phyloP scores from a whole-genome alignment of 2,797 vertebrate genomes.

The Darevskia nairensis region DNA sequence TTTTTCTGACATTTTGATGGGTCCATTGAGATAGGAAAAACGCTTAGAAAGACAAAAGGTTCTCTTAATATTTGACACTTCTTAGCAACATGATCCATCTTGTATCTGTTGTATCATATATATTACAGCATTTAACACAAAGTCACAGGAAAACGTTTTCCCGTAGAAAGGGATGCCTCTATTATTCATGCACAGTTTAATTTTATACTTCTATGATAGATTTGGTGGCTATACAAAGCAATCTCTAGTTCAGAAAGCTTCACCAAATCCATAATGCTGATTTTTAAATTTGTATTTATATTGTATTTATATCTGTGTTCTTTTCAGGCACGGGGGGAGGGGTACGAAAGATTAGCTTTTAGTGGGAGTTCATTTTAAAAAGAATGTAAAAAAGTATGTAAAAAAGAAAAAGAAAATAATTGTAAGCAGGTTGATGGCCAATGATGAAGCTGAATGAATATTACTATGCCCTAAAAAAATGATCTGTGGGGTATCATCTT shows the following conservation, averaged over 20 bases:
- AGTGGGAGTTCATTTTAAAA: too few relatives aligned
- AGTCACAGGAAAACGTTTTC: background rate
- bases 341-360: background rate
- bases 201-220: background rate
- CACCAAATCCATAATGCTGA: background rate
- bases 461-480: too few relatives aligned
- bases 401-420: too few relatives aligned
- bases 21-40: constrained; percentile 24
- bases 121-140: background rate
- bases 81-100: background rate
- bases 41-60: constrained; percentile 6
- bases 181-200: background rate
- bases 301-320: background rate
- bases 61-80: constrained; percentile 34
- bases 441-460: too few relatives aligned
- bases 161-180: background rate
- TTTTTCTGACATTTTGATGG: constrained; percentile 12
- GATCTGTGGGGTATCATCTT: too few relatives aligned
- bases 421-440: too few relatives aligned
- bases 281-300: background rate
- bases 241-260: background rate
- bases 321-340: background rate
- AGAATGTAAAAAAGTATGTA: too few relatives aligned
- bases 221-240: background rate
- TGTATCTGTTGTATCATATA: constrained; percentile 1